Conservation (phyloP, 2,113 vertebrate genomes). For the Oxyura jamaicensis region DNA sequence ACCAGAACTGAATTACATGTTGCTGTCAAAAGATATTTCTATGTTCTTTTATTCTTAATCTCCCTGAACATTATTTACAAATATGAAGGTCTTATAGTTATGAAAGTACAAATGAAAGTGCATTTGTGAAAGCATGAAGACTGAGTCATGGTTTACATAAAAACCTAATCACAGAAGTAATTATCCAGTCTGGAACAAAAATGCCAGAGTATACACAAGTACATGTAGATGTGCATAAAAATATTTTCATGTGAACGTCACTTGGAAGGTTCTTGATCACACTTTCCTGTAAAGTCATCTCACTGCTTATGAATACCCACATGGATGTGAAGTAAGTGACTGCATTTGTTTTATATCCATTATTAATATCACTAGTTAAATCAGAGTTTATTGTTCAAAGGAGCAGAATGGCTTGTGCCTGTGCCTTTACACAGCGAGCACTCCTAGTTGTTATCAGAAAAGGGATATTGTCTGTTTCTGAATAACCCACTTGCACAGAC, state of each 20-base stretch:
- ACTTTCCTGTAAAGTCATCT: neutral
- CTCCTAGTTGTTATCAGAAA: neutral
- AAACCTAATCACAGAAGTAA: neutral
- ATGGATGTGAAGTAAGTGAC: neutral
- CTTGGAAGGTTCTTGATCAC: neutral
- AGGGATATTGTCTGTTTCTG: neutral
- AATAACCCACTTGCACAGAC: neutral
- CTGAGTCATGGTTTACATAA: neutral
- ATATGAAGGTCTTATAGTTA: neutral
- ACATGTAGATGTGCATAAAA: neutral
- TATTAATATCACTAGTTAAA: neutral
- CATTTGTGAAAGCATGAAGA: neutral
- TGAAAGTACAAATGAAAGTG: neutral
- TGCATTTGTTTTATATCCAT: neutral
- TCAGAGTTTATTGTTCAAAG: neutral
- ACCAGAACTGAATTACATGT: neutral
- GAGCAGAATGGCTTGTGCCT: neutral
- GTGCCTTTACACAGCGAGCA: neutral
- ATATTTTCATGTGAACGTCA: neutral
- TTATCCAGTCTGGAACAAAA: neutral
- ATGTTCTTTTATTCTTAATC: neutral
- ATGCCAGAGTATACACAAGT: neutral
- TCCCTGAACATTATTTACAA: neutral
- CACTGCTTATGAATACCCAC: neutral
- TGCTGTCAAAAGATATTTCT: slow-evolving; percentile 9